Evolutionary conservation across 1,140 invertebrate genomes (phyloP).

Genomic region (Agrilus planipennis): DNA sequence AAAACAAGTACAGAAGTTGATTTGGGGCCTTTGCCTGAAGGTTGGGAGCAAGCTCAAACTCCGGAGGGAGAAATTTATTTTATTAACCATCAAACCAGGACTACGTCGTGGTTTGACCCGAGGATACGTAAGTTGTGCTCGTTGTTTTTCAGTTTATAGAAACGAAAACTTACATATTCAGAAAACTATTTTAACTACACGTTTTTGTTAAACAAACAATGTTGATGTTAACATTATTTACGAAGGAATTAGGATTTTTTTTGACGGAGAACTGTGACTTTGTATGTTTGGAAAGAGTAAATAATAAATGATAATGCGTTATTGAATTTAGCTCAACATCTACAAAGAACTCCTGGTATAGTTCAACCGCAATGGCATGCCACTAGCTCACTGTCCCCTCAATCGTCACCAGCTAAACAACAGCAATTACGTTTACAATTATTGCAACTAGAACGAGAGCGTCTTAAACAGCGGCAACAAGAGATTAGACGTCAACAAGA

Average conservation of each 20-base stretch:
- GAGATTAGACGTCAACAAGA: slow-evolving; percentile 77
- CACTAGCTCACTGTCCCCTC: slow-evolving; percentile 31
- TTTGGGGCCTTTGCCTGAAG: slow-evolving; percentile 78
- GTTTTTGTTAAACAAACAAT: neutral
- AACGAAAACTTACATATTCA: neutral
- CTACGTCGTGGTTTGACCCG: slow-evolving; percentile 96
- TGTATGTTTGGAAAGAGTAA: no score
- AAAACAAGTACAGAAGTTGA: slow-evolving; percentile 33
- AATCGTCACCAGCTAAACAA: slow-evolving; percentile 51
- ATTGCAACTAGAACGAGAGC: slow-evolving; percentile 75
- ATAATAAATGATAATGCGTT: no score
- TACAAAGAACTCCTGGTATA: slow-evolving; percentile 24
- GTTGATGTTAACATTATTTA: neutral
- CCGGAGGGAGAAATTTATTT: slow-evolving; percentile 92
- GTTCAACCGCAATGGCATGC: slow-evolving; percentile 33
- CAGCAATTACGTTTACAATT: slow-evolving; percentile 71
- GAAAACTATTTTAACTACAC: neutral
- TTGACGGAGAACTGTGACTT: no score
- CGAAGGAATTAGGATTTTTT: neutral
- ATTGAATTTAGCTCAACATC: slow-evolving; percentile 24
- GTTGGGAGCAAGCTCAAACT: slow-evolving; percentile 91
- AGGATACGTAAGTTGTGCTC: slow-evolving; percentile 51
- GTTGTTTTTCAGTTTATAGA: neutral
- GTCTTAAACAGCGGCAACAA: slow-evolving; percentile 73
- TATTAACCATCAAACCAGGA: slow-evolving; percentile 89